Conservation (phyloP, 2,888 invertebrate species). For the Mechanitis mazaeus region DNA sequence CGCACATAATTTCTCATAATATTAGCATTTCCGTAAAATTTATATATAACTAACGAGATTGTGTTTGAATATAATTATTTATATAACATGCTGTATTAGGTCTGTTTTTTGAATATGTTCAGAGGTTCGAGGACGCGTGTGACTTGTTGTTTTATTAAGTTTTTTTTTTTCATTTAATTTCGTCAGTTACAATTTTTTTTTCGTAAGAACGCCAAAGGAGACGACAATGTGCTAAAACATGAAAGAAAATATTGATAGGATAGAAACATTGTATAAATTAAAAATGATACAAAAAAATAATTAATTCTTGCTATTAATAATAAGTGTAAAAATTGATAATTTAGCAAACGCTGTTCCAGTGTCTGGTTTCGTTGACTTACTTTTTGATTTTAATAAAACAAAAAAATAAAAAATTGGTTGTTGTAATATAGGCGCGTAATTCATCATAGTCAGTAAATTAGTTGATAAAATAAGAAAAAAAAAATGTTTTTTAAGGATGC, state of each 20-base stretch:
- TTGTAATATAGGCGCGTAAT: constrained; percentile 59
- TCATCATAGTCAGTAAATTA: constrained; percentile 39
- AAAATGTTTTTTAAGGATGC: constrained; percentile 53
- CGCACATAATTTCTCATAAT: no score
- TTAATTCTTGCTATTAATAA: constrained; percentile 45
- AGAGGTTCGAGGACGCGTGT: constrained; percentile 35
- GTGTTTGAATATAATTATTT: constrained; percentile 4
- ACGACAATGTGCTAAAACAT: constrained; percentile 49
- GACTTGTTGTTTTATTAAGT: constrained; percentile 56
- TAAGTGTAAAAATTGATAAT: constrained; percentile 37
- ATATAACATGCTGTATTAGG: not conserved
- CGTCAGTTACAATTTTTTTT: constrained; percentile 64
- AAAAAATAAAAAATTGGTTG: constrained; percentile 51
- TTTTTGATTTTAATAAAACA: constrained; percentile 27
- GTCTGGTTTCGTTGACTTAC: constrained; percentile 25
- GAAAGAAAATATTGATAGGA: constrained; percentile 34
- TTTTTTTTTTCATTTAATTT: constrained; percentile 53
- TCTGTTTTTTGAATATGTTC: constrained; percentile 12
- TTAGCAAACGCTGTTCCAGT: constrained; percentile 26
- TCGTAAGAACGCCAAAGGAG: constrained; percentile 70
- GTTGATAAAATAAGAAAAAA: constrained; percentile 46
- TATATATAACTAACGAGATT: not conserved
- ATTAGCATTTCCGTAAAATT: no score
- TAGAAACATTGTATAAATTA: constrained; percentile 62
- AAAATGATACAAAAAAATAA: constrained; percentile 60